Base-by-base conservation (phyloP, 2,113 vertebrate genomes). In the Laterallus jamaicensis region DNA sequence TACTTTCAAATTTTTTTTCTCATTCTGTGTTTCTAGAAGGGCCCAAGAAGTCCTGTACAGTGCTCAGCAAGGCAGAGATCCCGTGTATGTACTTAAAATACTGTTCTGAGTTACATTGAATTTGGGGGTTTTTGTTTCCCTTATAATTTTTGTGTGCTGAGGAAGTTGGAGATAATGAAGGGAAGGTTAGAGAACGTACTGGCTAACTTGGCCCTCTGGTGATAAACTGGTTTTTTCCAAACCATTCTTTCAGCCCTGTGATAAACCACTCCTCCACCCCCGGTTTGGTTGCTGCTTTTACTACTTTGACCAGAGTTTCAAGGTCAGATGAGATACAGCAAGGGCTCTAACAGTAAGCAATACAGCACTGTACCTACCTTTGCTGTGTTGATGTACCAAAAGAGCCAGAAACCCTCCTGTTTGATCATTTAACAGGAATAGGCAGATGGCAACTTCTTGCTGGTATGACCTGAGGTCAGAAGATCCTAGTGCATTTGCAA, bases 371-470 rank as follows among this genome's bases (percentile, higher is more conserved):
- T 73, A 26, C 24, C 42, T 62, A 63, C 44, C 49, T 35, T 20
- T 26, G 42, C 59, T 85, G 60, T 90, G 94, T 50, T 54, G 71
- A 35, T 89, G 54, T 73, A 56, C 82, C 73, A 82, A 77, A 74
- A 74, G 58, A 86, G 66, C 73, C 77, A 92, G 83, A 84, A 94
- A 59, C 35, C 35, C 35, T 35, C 35, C 35, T 35, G 35, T 35
- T 94, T 93, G 79, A 96, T 96, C 86, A 81, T 88, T 63, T 87
- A 63, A 80, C 90, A 90, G 93, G 73, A 73, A 32, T 12, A 79
- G 88, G 92, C 94, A 94, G 92, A 91, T 90, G 95, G 81, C 83
- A 85, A 10, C 82, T 94, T 95, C 87, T 92, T 96, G 66, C 90
- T 75, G 42, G 54, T 66, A 44, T 89, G 93, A 88, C 90, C 95